Percentiles rank a stretch among this genome's conserved stretches.
phyloP scores from a whole-genome alignment of 2,797 vertebrate species.

The Phaenicophaeus curvirostris region DNA sequence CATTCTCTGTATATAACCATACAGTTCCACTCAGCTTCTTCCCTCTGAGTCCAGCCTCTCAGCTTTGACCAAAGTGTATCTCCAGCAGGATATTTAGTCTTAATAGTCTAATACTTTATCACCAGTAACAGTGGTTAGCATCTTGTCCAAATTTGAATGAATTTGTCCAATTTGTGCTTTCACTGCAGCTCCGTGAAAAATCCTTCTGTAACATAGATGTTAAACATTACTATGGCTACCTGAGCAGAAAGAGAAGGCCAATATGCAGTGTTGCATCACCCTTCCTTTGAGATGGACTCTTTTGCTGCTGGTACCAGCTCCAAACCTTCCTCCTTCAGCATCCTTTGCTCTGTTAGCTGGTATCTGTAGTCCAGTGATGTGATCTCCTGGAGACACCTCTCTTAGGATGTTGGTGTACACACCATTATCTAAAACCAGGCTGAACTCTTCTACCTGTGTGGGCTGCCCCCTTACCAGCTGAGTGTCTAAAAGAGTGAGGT shows the following conservation, averaged over 20 bases:
- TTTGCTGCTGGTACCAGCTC: background rate
- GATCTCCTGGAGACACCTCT: background rate
- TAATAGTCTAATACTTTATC: background rate
- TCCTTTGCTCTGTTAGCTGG: background rate
- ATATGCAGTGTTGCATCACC: background rate
- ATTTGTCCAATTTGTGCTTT: background rate
- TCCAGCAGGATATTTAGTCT: background rate
- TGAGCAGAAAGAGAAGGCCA: background rate
- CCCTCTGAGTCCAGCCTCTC: background rate
- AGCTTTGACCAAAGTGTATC: background rate
- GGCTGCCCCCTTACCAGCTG: background rate
- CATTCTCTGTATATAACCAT: background rate
- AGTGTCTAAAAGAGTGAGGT: rapidly evolving
- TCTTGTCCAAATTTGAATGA: background rate
- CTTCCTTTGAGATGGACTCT: background rate
- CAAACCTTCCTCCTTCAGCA: background rate
- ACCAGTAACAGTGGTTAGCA: background rate
- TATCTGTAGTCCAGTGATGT: rapidly evolving
- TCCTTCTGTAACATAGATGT: background rate
- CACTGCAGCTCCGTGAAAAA: background rate
- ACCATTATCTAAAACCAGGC: background rate
- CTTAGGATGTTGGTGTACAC: background rate
- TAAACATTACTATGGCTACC: rapidly evolving
- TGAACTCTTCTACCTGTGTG: background rate
- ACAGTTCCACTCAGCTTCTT: background rate